Evolutionary conservation across 2,888 invertebrate genomes (phyloP).

Genomic region (Drosophila formosana): DNA sequence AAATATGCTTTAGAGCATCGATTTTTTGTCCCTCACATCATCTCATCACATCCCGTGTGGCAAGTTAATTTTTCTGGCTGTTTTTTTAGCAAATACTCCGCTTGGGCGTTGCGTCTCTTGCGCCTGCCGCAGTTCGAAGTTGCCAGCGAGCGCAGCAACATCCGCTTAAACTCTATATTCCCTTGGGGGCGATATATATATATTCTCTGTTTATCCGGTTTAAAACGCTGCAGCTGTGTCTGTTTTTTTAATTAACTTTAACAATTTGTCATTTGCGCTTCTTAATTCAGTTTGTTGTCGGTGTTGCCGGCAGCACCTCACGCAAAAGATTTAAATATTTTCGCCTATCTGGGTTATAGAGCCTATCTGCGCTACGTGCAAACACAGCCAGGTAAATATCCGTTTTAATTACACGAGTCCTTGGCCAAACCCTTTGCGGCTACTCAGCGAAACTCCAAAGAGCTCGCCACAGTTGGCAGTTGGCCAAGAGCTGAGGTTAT

Average conservation of each 20-base stretch:
- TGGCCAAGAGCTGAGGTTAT: neutral
- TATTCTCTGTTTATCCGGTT: neutral
- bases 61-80: constrained; percentile 36
- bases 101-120: constrained; percentile 4
- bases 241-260: constrained; percentile 18
- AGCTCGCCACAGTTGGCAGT: neutral
- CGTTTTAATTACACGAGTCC: neutral
- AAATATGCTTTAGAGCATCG: constrained; percentile 28
- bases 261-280: constrained; percentile 15
- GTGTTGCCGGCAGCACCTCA: constrained; percentile 1
- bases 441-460: neutral
- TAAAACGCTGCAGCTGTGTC: constrained; percentile 14
- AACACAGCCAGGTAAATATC: constrained; percentile 71
- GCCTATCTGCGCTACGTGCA: constrained; percentile 79
- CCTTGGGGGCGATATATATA: constrained; percentile 1
- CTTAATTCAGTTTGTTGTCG: constrained; percentile 1
- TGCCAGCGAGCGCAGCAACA: constrained; percentile 42
- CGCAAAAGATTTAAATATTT: constrained; percentile 71
- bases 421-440: neutral
- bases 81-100: constrained; percentile 36
- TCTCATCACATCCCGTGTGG: constrained; percentile 26
- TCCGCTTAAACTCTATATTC: constrained; percentile 25
- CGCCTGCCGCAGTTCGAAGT: constrained; percentile 47
- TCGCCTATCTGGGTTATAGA: constrained; percentile 81
- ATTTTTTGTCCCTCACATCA: constrained; percentile 30